Evolutionary conservation across 2,888 invertebrate genomes (phyloP).

Genomic region (Xanthorhoe spadicearia): DNA sequence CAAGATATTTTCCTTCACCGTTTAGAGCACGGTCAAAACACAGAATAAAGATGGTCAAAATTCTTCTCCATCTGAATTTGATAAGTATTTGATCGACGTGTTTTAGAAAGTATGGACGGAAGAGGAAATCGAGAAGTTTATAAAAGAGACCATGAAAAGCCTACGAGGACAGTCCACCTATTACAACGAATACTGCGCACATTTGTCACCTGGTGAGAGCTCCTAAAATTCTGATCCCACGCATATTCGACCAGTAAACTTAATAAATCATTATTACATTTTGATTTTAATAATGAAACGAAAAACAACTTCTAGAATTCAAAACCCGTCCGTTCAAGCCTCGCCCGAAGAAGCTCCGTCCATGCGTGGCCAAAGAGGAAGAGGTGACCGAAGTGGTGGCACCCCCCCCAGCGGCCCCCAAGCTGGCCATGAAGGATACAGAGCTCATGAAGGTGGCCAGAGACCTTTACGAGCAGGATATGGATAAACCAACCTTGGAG

Average conservation of each 20-base stretch:
- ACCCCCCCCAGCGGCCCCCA: slow-evolving; percentile 44
- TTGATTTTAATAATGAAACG: background rate
- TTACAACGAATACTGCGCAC: slow-evolving; percentile 73
- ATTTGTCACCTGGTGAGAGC: slow-evolving; percentile 60
- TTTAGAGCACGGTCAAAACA: no score
- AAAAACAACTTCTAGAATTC: slow-evolving; percentile 55
- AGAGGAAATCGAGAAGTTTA: slow-evolving; percentile 69
- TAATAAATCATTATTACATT: no score
- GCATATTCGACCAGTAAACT: no score
- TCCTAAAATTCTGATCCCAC: background rate
- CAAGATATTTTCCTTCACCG: no score
- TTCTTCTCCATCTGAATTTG: background rate
- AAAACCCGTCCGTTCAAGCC: slow-evolving; percentile 71
- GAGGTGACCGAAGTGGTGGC: slow-evolving; percentile 40
- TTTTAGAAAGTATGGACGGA: slow-evolving; percentile 72
- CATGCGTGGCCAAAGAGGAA: slow-evolving; percentile 48
- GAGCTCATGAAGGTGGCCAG: slow-evolving; percentile 75
- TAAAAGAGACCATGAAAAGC: slow-evolving; percentile 70
- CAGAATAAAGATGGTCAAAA: no score
- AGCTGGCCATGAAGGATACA: slow-evolving; percentile 75
- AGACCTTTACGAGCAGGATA: slow-evolving; percentile 68
- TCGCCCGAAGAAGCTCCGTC: slow-evolving; percentile 60
- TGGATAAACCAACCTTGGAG: slow-evolving; percentile 65
- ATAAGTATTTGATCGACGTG: background rate
- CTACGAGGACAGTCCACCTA: slow-evolving; percentile 77